Conservation (phyloP, 2,888 invertebrate species). For the Scaptomyza cyrtandrae region DNA sequence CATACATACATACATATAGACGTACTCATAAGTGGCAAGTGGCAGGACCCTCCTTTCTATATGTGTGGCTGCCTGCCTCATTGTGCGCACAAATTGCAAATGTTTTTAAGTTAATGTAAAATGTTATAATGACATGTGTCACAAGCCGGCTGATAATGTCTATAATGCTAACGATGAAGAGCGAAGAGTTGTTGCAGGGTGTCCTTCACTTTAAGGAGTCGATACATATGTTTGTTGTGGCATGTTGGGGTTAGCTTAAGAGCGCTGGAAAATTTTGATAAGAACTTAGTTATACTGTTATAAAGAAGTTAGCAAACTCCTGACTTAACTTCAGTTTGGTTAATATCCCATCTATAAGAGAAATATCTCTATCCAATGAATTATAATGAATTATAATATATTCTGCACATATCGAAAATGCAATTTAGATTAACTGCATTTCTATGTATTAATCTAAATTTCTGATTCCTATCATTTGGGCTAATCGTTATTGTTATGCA, state of each 20-base stretch:
- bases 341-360: no score
- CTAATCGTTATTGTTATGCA: slow-evolving; percentile 9
- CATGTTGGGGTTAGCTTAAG: not conserved
- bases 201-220: slow-evolving; percentile 33
- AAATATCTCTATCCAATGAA: no score
- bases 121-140: slow-evolving; percentile 77
- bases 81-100: slow-evolving; percentile 73
- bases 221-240: not conserved
- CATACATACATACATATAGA: slow-evolving; percentile 13
- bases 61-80: slow-evolving; percentile 32
- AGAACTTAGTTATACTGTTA: not conserved
- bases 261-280: not conserved
- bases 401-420: no score
- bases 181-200: slow-evolving; percentile 16
- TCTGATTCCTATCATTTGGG: not conserved
- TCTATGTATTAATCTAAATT: not conserved
- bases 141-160: slow-evolving; percentile 45
- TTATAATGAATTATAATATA: no score
- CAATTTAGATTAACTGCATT: no score
- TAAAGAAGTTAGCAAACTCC: not conserved
- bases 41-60: slow-evolving; percentile 21
- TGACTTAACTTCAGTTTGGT: no score
- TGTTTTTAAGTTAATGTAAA: slow-evolving; percentile 79
- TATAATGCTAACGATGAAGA: slow-evolving; percentile 6
- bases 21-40: slow-evolving; percentile 54